Evolutionary conservation across 2,797 vertebrate species (phyloP).

Genomic region (Macropodus opercularis): DNA sequence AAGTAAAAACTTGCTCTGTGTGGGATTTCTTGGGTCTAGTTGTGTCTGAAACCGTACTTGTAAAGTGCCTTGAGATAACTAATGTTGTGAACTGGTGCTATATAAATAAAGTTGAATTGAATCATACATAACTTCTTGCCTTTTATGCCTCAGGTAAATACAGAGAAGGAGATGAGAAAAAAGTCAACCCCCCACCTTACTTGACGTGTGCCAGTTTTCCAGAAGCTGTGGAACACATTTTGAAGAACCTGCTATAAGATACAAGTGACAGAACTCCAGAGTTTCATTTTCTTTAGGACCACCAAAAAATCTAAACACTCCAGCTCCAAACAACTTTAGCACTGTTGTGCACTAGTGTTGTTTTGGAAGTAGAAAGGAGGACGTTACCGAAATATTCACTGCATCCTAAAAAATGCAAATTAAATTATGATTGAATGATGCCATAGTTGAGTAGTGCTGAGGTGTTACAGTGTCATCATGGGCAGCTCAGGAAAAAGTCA

Average conservation of each 20-base stretch:
- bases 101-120: too few species aligned
- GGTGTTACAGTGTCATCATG: too few species aligned
- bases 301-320: not conserved
- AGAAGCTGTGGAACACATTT: conserved; percentile 90
- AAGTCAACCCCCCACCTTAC: conserved; percentile 87
- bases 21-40: too few species aligned
- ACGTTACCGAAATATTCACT: not conserved
- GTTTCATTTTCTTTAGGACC: not conserved
- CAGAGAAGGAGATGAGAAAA: conserved; percentile 88
- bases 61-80: too few species aligned
- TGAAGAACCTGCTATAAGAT: conserved; percentile 83
- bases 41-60: too few species aligned
- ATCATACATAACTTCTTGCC: not conserved
- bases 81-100: too few species aligned
- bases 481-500: too few species aligned
- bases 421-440: too few species aligned
- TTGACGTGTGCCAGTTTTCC: conserved; percentile 89
- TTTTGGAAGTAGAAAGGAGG: not conserved
- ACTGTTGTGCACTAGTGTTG: not conserved
- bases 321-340: not conserved
- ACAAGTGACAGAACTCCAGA: accelerated
- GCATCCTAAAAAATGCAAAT: not conserved
- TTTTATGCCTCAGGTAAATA: conserved; percentile 88
- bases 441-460: too few species aligned
- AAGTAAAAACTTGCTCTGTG: too few species aligned